Conservation (phyloP, 2,888 invertebrate species). For the Diadromus collaris region DNA sequence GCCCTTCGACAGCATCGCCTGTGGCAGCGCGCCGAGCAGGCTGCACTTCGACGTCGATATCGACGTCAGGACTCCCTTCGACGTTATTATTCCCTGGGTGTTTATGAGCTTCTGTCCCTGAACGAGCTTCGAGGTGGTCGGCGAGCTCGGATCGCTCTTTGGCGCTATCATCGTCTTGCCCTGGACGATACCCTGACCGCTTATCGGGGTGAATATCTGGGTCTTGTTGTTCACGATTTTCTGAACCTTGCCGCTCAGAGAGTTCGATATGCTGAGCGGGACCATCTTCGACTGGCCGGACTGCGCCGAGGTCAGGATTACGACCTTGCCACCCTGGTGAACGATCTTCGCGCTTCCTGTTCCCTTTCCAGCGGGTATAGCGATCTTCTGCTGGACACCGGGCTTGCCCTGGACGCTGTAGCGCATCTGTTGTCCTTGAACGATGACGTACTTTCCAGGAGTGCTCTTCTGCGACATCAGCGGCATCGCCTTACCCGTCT, state of each 20-base stretch:
- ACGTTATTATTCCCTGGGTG: slow-evolving; percentile 75
- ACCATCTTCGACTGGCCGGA: slow-evolving; percentile 74
- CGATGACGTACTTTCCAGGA: slow-evolving; percentile 77
- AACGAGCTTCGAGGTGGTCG: slow-evolving; percentile 78
- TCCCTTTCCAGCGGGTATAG: slow-evolving; percentile 70
- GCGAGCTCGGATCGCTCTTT: slow-evolving; percentile 77
- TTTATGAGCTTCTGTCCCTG: slow-evolving; percentile 78
- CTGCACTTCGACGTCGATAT: slow-evolving; percentile 74
- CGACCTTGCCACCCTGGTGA: slow-evolving; percentile 77
- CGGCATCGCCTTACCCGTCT: slow-evolving; percentile 67
- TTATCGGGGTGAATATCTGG: slow-evolving; percentile 79
- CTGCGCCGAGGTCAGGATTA: slow-evolving; percentile 76
- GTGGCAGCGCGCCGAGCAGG: slow-evolving; percentile 68
- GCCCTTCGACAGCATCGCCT: slow-evolving; percentile 71
- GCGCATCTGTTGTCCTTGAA: slow-evolving; percentile 76
- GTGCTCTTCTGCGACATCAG: slow-evolving; percentile 70
- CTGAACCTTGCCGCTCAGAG: slow-evolving; percentile 80
- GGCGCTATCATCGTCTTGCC: slow-evolving; percentile 71
- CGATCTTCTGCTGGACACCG: slow-evolving; percentile 71
- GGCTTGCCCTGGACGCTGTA: slow-evolving; percentile 74
- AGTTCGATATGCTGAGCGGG: slow-evolving; percentile 77
- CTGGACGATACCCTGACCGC: slow-evolving; percentile 65
- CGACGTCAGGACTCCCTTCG: slow-evolving; percentile 79
- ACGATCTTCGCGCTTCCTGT: slow-evolving; percentile 75
- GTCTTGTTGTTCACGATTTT: slow-evolving; percentile 83